These are phyloP conservation scores for Calephelis nemesis DNA, from an alignment of 1,140 invertebrate species.

Conservation along the genomic window DNA sequence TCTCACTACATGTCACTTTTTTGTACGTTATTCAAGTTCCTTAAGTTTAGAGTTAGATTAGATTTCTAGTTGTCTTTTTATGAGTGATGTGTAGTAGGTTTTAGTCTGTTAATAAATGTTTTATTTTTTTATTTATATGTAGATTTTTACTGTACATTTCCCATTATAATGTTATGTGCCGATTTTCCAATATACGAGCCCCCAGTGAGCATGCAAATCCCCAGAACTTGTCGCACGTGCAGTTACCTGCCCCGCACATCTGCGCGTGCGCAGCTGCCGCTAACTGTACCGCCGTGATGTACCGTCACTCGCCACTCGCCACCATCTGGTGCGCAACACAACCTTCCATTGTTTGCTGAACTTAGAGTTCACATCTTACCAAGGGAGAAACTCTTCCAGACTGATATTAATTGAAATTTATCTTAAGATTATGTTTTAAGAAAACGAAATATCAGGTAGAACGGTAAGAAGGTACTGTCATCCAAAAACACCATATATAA, in stretches of 20 bases:
- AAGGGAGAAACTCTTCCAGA: neutral
- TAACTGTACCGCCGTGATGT: conserved; percentile 24
- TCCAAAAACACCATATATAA: too few relatives aligned
- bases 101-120: too few relatives aligned
- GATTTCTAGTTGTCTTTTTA: too few relatives aligned
- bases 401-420: neutral
- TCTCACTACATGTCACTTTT: too few relatives aligned
- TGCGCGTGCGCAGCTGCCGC: conserved; percentile 33
- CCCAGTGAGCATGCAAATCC: conserved; percentile 32
- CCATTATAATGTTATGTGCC: neutral
- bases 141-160: too few relatives aligned
- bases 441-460: too few relatives aligned
- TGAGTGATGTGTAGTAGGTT: too few relatives aligned
- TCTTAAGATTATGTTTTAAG: too few relatives aligned
- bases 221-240: conserved; percentile 29
- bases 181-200: conserved; percentile 1
- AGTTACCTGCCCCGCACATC: conserved; percentile 29
- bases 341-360: conserved; percentile 3
- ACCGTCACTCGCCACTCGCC: conserved; percentile 25
- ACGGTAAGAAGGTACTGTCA: too few relatives aligned
- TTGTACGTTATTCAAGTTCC: too few relatives aligned
- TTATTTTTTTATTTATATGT: too few relatives aligned
- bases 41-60: too few relatives aligned
- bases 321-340: conserved; percentile 16
- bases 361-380: neutral